phyloP scores from a whole-genome alignment of 2,797 vertebrate species.

The Telmatherina bonti region DNA sequence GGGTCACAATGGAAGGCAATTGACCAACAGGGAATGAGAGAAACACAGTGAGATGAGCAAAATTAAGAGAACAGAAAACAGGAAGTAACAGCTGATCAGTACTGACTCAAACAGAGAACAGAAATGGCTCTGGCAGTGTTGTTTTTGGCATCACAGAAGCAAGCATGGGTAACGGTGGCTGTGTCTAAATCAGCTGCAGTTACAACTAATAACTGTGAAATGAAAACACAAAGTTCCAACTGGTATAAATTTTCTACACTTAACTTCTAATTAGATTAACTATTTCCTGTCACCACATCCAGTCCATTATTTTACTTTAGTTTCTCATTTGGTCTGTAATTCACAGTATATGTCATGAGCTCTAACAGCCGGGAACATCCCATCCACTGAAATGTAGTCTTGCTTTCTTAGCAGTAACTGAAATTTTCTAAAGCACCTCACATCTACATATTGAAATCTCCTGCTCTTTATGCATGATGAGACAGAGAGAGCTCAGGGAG shows the following conservation, averaged over 20 bases:
- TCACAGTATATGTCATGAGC: conserved; percentile 16
- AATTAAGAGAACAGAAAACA: conserved; percentile 74
- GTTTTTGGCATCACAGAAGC: conserved; percentile 25
- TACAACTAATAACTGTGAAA: conserved; percentile 1
- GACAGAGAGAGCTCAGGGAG: conserved; percentile 35
- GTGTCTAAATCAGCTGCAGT: conserved; percentile 1
- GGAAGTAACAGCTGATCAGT: conserved; percentile 66
- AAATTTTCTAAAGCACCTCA: conserved; percentile 41
- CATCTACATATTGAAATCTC: conserved; percentile 48
- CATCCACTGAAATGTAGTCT: conserved; percentile 34
- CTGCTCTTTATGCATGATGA: conserved; percentile 49
- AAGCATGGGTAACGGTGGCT: conserved; percentile 31
- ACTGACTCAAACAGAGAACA: conserved; percentile 60
- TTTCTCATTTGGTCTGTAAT: conserved; percentile 5
- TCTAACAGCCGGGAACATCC: conserved; percentile 20
- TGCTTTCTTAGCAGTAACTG: conserved; percentile 44
- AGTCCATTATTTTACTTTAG: neutral
- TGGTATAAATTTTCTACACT: too few relatives aligned
- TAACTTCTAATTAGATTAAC: too few relatives aligned
- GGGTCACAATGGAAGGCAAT: conserved; percentile 81
- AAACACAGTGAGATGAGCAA: conserved; percentile 83
- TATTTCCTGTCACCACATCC: neutral
- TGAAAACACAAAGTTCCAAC: neutral
- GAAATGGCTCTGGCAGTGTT: conserved; percentile 47
- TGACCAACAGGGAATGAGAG: conserved; percentile 82